Percentiles rank a stretch among this genome's conserved stretches.
phyloP scores from a whole-genome alignment of 2,888 invertebrate species.

The Mythimna lalbum region DNA sequence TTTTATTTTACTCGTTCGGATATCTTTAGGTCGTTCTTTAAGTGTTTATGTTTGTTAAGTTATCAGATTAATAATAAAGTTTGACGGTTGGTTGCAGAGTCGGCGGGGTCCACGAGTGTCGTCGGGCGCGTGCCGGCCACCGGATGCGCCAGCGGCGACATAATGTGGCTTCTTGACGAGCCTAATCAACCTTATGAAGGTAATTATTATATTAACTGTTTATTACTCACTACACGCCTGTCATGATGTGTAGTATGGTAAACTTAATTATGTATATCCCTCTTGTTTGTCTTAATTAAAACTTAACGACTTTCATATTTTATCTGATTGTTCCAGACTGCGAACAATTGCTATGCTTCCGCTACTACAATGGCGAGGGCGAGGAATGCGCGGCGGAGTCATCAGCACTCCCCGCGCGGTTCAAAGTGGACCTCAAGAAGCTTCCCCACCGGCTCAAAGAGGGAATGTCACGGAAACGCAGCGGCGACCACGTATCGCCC shows the following conservation, averaged over 20 bases:
- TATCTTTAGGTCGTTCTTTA: constrained; percentile 23
- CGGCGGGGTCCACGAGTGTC: constrained; percentile 79
- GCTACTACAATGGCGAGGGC: constrained; percentile 92
- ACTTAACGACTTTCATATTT: constrained; percentile 4
- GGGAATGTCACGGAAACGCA: constrained; percentile 87
- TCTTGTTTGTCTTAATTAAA: constrained; percentile 14
- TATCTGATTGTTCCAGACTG: constrained; percentile 89
- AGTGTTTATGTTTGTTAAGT: constrained; percentile 15
- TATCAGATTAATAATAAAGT: constrained; percentile 27
- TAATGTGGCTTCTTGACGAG: constrained; percentile 94
- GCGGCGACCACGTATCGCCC: constrained; percentile 86
- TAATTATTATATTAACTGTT: constrained; percentile 73
- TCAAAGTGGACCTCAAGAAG: constrained; percentile 91
- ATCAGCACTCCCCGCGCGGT: constrained; percentile 83
- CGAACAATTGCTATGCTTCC: constrained; percentile 93
- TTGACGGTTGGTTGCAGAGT: constrained; percentile 80
- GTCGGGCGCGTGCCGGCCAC: constrained; percentile 89
- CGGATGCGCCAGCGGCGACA: constrained; percentile 91
- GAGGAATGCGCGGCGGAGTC: constrained; percentile 92
- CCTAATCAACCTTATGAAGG: constrained; percentile 92
- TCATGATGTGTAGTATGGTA: neutral
- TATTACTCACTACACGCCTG: constrained; percentile 25
- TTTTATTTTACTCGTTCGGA: constrained; percentile 17
- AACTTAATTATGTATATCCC: constrained; percentile 15
- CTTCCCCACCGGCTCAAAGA: constrained; percentile 90